phyloP scores from a whole-genome alignment of 2,888 invertebrate species.

The Hemistola chrysoprasaria region DNA sequence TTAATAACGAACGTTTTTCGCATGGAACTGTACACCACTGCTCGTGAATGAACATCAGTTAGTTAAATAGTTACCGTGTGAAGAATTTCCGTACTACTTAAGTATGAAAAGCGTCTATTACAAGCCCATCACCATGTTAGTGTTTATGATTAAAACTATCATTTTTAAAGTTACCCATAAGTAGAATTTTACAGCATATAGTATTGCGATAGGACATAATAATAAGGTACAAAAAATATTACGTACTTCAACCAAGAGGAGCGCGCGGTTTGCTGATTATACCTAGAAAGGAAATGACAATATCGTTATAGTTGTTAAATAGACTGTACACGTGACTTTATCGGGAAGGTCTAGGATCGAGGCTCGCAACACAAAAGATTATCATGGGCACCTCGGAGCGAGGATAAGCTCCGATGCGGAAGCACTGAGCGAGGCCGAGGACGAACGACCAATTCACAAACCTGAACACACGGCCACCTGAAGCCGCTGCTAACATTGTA shows the following conservation, averaged over 20 bases:
- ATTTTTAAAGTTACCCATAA: conserved; percentile 4
- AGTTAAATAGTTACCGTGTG: conserved; percentile 9
- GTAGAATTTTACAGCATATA: conserved; percentile 8
- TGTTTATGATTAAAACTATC: conserved; percentile 9
- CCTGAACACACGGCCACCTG: conserved; percentile 55
- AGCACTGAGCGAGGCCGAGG: conserved; percentile 76
- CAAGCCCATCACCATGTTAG: conserved; percentile 16
- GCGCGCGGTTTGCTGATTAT: conserved; percentile 80
- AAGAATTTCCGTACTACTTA: conserved; percentile 8
- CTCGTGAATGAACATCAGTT: conserved; percentile 28
- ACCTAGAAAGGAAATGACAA: conserved; percentile 79
- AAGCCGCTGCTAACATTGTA: conserved; percentile 50
- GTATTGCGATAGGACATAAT: conserved; percentile 2
- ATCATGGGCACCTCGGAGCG: conserved; percentile 71
- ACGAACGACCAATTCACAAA: conserved; percentile 73
- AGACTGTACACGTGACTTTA: conserved; percentile 50
- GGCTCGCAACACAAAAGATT: conserved; percentile 71
- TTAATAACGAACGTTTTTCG: conserved; percentile 41
- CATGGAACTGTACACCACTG: conserved; percentile 23
- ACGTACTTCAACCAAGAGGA: conserved; percentile 79
- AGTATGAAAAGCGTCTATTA: conserved; percentile 7
- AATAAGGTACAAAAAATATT: conserved; percentile 53
- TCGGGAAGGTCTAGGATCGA: conserved; percentile 72
- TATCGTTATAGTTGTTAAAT: conserved; percentile 58
- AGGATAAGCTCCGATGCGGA: conserved; percentile 78